A percentile compares a stretch with the other conserved stretches of the same genome.
phyloP scores from a whole-genome alignment of 2,113 vertebrate species.

The Calyptomena viridis region DNA sequence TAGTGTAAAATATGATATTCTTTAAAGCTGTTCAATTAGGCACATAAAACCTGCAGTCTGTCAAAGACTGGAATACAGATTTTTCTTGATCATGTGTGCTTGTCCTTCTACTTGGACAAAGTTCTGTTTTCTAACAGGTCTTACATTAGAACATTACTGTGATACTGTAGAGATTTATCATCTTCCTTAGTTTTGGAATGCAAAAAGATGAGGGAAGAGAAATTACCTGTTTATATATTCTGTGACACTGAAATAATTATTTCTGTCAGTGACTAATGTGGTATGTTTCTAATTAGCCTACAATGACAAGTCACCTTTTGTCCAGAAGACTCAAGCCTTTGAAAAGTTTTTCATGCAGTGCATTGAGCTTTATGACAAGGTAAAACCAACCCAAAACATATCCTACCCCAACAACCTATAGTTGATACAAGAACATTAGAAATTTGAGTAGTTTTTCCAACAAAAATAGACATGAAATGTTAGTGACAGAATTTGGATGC shows the following conservation, averaged over 20 bases:
- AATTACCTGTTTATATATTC: background rate
- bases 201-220: background rate
- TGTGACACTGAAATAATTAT: background rate
- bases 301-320: slow-evolving; percentile 80
- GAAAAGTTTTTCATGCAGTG: slow-evolving; percentile 86
- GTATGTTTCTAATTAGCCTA: slow-evolving; percentile 78
- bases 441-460: background rate
- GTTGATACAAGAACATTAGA: background rate
- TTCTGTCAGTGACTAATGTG: background rate
- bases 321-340: slow-evolving; percentile 91
- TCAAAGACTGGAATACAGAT: background rate
- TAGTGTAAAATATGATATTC: background rate
- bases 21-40: background rate
- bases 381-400: slow-evolving; percentile 40
- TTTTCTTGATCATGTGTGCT: background rate
- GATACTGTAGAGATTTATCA: background rate
- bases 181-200: background rate
- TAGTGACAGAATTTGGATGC: background rate
- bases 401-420: background rate
- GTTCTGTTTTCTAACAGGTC: background rate
- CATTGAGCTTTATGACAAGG: slow-evolving; percentile 95
- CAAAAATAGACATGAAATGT: background rate
- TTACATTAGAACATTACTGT: background rate
- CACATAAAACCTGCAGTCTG: background rate
- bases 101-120: background rate